Conservation (phyloP, 2,888 invertebrate species). For the Agrotis ipsilon region DNA sequence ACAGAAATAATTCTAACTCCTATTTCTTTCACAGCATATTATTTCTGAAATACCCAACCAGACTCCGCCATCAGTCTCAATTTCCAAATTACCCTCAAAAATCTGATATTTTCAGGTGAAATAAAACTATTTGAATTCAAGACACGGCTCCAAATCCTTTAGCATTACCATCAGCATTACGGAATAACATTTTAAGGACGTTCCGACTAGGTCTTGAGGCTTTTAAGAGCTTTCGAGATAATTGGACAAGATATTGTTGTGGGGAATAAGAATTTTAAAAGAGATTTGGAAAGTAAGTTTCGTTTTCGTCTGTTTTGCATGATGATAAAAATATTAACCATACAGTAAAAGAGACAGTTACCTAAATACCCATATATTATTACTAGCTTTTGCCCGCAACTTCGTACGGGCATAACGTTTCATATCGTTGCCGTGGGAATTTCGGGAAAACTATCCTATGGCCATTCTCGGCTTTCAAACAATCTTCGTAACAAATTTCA, state of each 20-base stretch:
- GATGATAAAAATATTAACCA: not conserved
- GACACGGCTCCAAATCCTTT: conserved; percentile 29
- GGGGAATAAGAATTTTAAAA: conserved; percentile 31
- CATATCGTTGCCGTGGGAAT: too few species aligned
- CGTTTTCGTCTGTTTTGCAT: conserved; percentile 3
- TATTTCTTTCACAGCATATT: not conserved
- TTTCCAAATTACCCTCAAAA: not conserved
- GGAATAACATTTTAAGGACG: conserved; percentile 34
- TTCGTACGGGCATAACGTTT: too few species aligned
- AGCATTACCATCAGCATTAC: conserved; percentile 31
- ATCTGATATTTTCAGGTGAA: conserved; percentile 2
- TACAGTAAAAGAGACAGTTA: too few species aligned
- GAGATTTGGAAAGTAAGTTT: conserved; percentile 1
- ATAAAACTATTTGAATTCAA: conserved; percentile 38
- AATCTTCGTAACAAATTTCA: too few species aligned
- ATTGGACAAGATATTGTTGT: conserved; percentile 46
- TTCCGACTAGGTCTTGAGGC: conserved; percentile 18
- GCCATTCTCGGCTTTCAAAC: too few species aligned
- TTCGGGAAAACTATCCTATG: too few species aligned
- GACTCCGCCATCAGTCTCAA: not conserved
- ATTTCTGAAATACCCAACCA: not conserved
- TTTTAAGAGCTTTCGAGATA: conserved; percentile 44
- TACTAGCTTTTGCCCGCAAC: too few species aligned
- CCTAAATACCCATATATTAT: too few species aligned
- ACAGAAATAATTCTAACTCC: too few species aligned